These are phyloP conservation scores for Leptopilina drosophilae DNA, from an alignment of 2,888 invertebrate genomes.

Conservation along the genomic window DNA sequence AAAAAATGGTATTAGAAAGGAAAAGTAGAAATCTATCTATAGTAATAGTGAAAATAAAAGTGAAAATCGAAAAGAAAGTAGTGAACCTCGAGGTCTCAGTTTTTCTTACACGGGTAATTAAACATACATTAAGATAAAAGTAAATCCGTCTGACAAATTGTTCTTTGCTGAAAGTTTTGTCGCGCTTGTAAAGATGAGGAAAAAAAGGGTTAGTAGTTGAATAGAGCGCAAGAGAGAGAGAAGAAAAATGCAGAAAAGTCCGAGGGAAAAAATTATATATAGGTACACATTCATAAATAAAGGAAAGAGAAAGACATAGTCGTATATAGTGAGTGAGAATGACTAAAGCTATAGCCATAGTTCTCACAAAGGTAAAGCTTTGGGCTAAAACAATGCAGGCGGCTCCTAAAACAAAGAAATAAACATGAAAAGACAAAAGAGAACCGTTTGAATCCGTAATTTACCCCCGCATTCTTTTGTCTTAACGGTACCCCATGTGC, in stretches of 20 bases:
- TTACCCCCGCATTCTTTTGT: slow-evolving; percentile 73
- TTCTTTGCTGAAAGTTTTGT: slow-evolving; percentile 21
- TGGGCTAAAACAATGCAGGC: slow-evolving; percentile 71
- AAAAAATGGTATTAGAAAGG: too few relatives aligned
- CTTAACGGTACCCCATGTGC: slow-evolving; percentile 63
- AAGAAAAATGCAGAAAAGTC: slow-evolving; percentile 56
- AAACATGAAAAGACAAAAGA: slow-evolving; percentile 75
- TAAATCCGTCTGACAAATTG: slow-evolving; percentile 50
- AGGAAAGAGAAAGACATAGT: slow-evolving; percentile 57
- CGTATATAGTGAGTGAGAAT: slow-evolving; percentile 60
- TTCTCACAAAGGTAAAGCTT: slow-evolving; percentile 63
- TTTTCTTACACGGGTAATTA: background rate
- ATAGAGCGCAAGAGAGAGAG: slow-evolving; percentile 50
- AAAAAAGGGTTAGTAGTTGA: slow-evolving; percentile 56
- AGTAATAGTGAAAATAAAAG: too few relatives aligned
- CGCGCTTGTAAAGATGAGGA: background rate
- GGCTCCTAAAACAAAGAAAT: slow-evolving; percentile 75
- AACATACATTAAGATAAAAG: slow-evolving; percentile 35
- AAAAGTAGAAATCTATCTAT: too few relatives aligned
- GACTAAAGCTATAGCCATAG: slow-evolving; percentile 66
- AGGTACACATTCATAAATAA: slow-evolving; percentile 18
- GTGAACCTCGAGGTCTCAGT: too few relatives aligned
- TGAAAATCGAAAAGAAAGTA: too few relatives aligned
- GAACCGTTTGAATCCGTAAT: slow-evolving; percentile 76
- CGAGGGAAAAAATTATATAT: slow-evolving; percentile 42